These are phyloP conservation scores for Melanotaenia parkinsoni DNA, from an alignment of 2,797 vertebrate species.

Conservation along the genomic window DNA sequence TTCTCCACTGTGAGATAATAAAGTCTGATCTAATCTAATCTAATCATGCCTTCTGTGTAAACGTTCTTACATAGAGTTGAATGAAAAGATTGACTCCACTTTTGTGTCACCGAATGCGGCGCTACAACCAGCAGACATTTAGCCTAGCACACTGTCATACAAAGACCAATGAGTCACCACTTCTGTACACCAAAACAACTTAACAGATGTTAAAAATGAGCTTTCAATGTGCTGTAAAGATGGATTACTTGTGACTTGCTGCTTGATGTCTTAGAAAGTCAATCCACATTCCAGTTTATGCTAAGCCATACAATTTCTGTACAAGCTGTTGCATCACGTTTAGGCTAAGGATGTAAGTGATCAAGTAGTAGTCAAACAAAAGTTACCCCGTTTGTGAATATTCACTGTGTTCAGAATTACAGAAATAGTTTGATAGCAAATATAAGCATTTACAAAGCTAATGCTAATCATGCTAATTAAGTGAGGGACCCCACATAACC, in stretches of 20 bases:
- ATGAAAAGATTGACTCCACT: background rate
- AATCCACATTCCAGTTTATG: background rate
- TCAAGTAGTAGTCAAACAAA: background rate
- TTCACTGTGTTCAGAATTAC: background rate
- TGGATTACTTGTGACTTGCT: constrained; percentile 1
- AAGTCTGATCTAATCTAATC: too few relatives aligned
- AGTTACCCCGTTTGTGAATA: background rate
- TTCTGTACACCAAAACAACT: background rate
- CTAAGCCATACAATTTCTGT: background rate
- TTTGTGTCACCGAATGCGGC: background rate
- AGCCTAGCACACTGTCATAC: background rate
- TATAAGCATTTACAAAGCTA: background rate
- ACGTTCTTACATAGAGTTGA: background rate
- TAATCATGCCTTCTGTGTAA: too few relatives aligned
- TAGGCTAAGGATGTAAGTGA: background rate
- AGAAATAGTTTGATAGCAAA: background rate
- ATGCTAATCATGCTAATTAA: background rate
- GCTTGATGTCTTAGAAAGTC: background rate
- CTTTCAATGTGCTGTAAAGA: background rate
- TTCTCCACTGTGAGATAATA: too few relatives aligned
- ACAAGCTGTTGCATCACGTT: background rate
- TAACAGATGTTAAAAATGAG: background rate
- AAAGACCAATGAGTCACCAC: background rate
- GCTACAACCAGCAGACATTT: background rate
- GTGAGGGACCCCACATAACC: background rate